A percentile compares a stretch with the other conserved stretches of the same genome.
phyloP scores from a whole-genome alignment of 2,113 vertebrate genomes.

The Burhinus oedicnemus region DNA sequence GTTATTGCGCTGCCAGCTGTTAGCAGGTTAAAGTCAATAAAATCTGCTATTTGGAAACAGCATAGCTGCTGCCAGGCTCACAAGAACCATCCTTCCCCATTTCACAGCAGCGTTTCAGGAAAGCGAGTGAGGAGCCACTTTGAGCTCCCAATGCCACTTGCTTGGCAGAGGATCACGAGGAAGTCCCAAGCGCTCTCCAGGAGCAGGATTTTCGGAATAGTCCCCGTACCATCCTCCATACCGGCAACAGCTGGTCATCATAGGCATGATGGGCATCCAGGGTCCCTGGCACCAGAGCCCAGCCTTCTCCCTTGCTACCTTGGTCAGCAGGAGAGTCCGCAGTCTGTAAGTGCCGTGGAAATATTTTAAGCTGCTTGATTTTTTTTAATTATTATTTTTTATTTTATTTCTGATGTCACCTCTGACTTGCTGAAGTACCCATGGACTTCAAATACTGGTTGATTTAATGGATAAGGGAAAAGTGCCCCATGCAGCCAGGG shows the following conservation, averaged over 20 bases:
- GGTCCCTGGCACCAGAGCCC: neutral
- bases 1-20: neutral
- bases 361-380: neutral
- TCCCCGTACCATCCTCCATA: neutral
- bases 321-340: neutral
- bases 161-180: neutral
- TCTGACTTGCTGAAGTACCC: neutral
- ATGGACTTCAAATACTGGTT: neutral
- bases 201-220: neutral
- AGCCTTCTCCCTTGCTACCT: neutral
- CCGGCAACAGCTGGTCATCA: neutral
- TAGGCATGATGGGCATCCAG: neutral
- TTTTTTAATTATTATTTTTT: neutral
- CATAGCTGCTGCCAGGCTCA: fast-evolving
- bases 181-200: neutral
- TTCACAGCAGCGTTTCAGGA: neutral
- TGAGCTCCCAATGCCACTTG: neutral
- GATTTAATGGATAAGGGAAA: neutral
- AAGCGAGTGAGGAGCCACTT: neutral
- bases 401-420: neutral
- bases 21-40: neutral
- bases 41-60: fast-evolving
- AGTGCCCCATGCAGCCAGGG: fast-evolving
- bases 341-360: neutral
- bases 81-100: fast-evolving